Conservation (phyloP, 2,888 invertebrate genomes). For the Trilocha varians region DNA sequence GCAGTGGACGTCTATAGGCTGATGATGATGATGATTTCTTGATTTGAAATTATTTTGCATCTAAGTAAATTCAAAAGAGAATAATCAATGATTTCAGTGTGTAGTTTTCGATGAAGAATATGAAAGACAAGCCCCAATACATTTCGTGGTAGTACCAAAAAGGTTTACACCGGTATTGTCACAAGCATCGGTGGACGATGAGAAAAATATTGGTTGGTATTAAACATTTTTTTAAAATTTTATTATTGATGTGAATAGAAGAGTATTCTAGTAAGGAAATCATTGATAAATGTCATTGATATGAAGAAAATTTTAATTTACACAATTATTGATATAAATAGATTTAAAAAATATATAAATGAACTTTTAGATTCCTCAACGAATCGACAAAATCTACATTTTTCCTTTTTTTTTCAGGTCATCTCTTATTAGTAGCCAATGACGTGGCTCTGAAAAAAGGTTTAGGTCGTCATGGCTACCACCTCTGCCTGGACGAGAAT, state of each 20-base stretch:
- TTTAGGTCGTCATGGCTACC: conserved; percentile 50
- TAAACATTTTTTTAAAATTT: conserved; percentile 4
- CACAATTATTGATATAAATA: no score
- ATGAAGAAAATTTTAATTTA: no score
- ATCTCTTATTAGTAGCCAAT: conserved; percentile 84
- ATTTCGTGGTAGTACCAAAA: conserved; percentile 93
- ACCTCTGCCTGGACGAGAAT: conserved; percentile 45
- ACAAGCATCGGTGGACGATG: conserved; percentile 79
- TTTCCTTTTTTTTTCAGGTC: conserved; percentile 64
- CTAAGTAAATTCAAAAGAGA: no score
- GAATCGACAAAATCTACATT: neutral
- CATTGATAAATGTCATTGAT: no score
- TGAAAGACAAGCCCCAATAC: conserved; percentile 89
- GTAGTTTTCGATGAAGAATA: conserved; percentile 91
- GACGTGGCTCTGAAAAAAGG: conserved; percentile 82
- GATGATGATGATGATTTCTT: no score
- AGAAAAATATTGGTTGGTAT: conserved; percentile 66
- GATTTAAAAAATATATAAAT: no score
- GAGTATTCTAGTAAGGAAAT: no score
- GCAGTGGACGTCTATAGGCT: no score
- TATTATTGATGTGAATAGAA: conserved; percentile 7
- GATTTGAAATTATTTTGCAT: no score
- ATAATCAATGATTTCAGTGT: conserved; percentile 74
- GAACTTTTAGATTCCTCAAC: conserved; percentile 3
- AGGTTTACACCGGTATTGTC: conserved; percentile 84